phyloP scores from a whole-genome alignment of 2,797 vertebrate genomes.

The Hozukius guyotensis region DNA sequence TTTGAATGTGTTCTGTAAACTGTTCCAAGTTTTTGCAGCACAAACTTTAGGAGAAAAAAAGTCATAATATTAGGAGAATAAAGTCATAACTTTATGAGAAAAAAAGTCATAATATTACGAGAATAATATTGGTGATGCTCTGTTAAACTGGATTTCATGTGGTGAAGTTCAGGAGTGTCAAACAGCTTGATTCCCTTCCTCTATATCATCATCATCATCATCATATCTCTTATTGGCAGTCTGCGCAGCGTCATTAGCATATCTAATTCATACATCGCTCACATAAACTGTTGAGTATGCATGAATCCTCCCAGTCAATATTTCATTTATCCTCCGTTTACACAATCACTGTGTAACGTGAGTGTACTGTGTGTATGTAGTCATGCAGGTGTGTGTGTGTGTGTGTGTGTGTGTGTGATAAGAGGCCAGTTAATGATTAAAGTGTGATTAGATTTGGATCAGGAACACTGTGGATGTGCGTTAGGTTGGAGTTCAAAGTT shows the following conservation, averaged over 20 bases:
- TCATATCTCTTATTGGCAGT: slow-evolving; percentile 55
- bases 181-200: slow-evolving; percentile 30
- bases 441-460: slow-evolving; percentile 64
- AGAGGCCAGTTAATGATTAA: slow-evolving; percentile 60
- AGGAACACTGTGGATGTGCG: slow-evolving; percentile 17
- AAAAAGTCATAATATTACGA: too few relatives aligned
- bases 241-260: slow-evolving; percentile 53
- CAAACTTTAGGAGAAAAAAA: too few relatives aligned
- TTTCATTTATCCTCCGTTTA: slow-evolving; percentile 68
- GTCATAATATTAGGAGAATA: too few relatives aligned
- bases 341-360: slow-evolving; percentile 41
- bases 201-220: slow-evolving; percentile 29
- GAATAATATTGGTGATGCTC: too few relatives aligned
- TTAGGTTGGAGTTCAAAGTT: slow-evolving; percentile 46
- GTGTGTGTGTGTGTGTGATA: slow-evolving; percentile 22
- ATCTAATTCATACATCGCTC: slow-evolving; percentile 66
- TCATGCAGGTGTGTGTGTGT: neutral
- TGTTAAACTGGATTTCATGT: too few relatives aligned
- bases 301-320: slow-evolving; percentile 67
- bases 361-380: neutral
- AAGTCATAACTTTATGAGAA: too few relatives aligned
- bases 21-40: too few relatives aligned
- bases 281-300: slow-evolving; percentile 64
- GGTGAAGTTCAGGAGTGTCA: neutral
- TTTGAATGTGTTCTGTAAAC: too few relatives aligned